Evolutionary conservation across 2,888 invertebrate genomes (phyloP).

Genomic region (Xiphydria camelus): DNA sequence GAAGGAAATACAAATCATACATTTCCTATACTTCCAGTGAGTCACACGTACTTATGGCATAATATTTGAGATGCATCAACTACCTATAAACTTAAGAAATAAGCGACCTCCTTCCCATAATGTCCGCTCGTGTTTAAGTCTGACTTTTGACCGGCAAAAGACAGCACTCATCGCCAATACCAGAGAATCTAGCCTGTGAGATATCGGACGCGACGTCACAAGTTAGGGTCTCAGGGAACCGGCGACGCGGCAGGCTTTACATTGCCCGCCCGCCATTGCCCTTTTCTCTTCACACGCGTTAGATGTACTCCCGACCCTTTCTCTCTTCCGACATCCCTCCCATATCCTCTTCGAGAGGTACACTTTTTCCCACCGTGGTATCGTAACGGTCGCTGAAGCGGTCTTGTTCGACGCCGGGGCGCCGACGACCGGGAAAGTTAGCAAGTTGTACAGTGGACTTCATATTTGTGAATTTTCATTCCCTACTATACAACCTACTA

Average conservation of each 20-base stretch:
- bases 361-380: neutral
- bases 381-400: too few species aligned
- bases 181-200: constrained; percentile 75
- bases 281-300: constrained; percentile 26
- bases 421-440: constrained; percentile 83
- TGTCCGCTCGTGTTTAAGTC: too few species aligned
- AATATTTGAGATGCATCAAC: too few species aligned
- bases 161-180: constrained; percentile 65
- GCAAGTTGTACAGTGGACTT: constrained; percentile 95
- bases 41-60: too few species aligned
- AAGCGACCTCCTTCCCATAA: too few species aligned
- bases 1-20: too few species aligned
- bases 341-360: constrained; percentile 1
- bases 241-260: constrained; percentile 63
- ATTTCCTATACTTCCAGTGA: too few species aligned
- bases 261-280: constrained; percentile 53
- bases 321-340: constrained; percentile 13
- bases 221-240: constrained; percentile 80
- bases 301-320: constrained; percentile 15
- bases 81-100: too few species aligned
- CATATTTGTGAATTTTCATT: constrained; percentile 77
- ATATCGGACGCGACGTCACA: constrained; percentile 68
- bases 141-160: constrained; percentile 45
- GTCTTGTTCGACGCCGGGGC: constrained; percentile 48
- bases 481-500: constrained; percentile 99